These are phyloP conservation scores for Dysmachus trigonus DNA, from an alignment of 2,888 invertebrate species.

Conservation along the genomic window DNA sequence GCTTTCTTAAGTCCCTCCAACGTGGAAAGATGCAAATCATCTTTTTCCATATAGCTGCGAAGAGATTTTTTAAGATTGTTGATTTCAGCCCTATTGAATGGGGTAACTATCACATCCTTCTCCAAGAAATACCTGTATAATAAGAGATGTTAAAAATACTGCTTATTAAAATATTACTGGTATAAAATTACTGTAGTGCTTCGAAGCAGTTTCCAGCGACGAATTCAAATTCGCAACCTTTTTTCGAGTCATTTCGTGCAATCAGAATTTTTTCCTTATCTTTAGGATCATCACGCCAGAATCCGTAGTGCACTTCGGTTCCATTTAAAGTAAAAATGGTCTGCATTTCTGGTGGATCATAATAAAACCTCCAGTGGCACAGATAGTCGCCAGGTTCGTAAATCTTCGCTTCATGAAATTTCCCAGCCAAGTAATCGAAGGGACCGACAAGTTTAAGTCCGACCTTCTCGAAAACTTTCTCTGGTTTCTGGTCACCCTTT, in stretches of 20 bases:
- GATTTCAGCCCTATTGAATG: conserved; percentile 72
- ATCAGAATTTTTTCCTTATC: conserved; percentile 77
- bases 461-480: conserved; percentile 72
- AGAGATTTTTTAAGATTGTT: conserved; percentile 71
- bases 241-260: conserved; percentile 76
- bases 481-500: conserved; percentile 66
- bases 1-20: conserved; percentile 70
- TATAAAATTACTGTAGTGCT: conserved; percentile 54
- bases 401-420: conserved; percentile 66
- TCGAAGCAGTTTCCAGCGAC: conserved; percentile 68
- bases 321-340: conserved; percentile 76
- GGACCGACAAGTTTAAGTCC: conserved; percentile 85
- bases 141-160: neutral
- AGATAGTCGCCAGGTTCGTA: conserved; percentile 73
- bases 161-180: neutral
- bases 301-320: conserved; percentile 85
- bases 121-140: conserved; percentile 56
- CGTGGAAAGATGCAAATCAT: conserved; percentile 69
- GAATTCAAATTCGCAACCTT: conserved; percentile 75
- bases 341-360: conserved; percentile 95
- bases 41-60: conserved; percentile 70
- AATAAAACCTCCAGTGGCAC: conserved; percentile 89
- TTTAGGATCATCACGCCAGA: conserved; percentile 84
- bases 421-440: conserved; percentile 80
- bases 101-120: conserved; percentile 62